Base-by-base conservation (phyloP, 2,888 invertebrate species). In the Lacanobia wlatinum region DNA sequence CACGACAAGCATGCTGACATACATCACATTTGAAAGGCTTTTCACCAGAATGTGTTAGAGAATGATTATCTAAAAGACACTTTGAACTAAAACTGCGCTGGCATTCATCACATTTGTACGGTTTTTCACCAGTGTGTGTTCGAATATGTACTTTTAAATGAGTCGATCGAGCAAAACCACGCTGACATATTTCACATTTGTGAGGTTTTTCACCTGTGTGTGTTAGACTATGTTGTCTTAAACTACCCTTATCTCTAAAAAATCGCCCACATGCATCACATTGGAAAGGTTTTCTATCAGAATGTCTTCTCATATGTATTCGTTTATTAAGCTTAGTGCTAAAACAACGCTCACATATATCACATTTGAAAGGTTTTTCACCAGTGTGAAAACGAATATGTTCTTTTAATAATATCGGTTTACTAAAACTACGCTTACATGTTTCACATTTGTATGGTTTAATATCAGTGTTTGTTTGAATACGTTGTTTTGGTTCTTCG, bases 311-410 rank as follows among this genome's bases (percentile, higher is more conserved):
- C 23, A 55, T 12, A 16, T 56, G 56, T 38, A n/a, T 56, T n/a
- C 56, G 34, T 5, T 12, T 10, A 38, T 38, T 56, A 56, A n/a
- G 34, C 5, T n/a, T 56, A 56, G 34, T 2, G 23, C 23, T 46
- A 60, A 60, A 60, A 60, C 60, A 6, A 43, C 60, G 43, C 23
- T 46, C 43, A 58, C 58, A 58, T 38, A 21, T 12, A 3, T 65
- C n/a, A 23, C 72, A 73, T 38, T 38, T 52, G 18, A 46, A 73
- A n/a, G 73, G 73, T 14, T 72, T 73, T 40, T 73, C 72, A n/a
- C 64, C 64, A 14, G 72, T 72, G 10, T 72, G 72, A 18, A 8
- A 34, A n/a, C 48, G 72, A 23, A 64, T 34, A 34, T 72, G 73
- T 12, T 14, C 43, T 14, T 64, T 16, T 50, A 73, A 64, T 6